Base-by-base conservation (phyloP, 2,797 vertebrate species). In the Emys orbicularis region DNA sequence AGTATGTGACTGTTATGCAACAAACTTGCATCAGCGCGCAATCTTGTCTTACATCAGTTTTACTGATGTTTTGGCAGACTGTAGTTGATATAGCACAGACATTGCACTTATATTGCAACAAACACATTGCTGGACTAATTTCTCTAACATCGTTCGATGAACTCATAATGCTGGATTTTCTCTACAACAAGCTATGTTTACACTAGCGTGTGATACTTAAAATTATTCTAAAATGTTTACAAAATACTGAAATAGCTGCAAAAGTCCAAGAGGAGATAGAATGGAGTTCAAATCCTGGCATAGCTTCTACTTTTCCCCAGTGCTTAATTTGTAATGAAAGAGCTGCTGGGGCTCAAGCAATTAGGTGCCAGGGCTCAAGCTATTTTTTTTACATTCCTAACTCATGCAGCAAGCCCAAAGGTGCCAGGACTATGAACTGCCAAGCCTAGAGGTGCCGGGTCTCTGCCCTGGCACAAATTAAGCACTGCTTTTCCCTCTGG, bases 41-140 rank as follows among this genome's bases (percentile, higher is more conserved):
- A 44, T 89, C 92, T 92, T 94, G 83, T 74, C 88, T 96, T 56
- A 82, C 56, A 12, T 96, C 90, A 96, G 88, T 68, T 91, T 94
- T 97, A 92, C 89, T 95, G 79, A 81, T 95, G 80, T 94, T 86
- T 93, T 92, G 61, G 88, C 92, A 94, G 90, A 76, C 57, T 54
- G 56, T 74, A 94, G 11, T 16, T 94, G 91, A 90, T 65, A 93
- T 79, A 92, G 34, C 74, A 72, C 88, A 77, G 21, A 21, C 93
- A 41, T 86, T 82, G 86, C 92, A 83, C 86, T 89, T 86, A 21
- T 85, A 49, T 93, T 96, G 84, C 93, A 96, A 2, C 91, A 95
- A 85, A 77, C 1, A 0, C 61, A 0, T 90, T 94, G 53, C 88
- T 94, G 90, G 50, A 49, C 68, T 92, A 50, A 79, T 81, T 93